phyloP scores from a whole-genome alignment of 1,140 invertebrate species.

The Listronotus oregonensis region DNA sequence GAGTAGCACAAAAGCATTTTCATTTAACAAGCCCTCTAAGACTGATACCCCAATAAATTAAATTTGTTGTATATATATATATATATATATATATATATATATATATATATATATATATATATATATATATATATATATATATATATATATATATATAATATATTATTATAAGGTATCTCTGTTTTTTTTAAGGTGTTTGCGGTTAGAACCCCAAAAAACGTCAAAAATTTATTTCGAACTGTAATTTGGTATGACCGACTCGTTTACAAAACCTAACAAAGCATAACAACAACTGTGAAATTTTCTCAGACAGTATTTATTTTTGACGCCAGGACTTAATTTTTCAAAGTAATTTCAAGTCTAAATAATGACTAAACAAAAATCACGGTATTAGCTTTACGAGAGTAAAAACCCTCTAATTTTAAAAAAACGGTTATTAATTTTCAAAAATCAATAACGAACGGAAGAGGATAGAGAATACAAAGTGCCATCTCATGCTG shows the following conservation, averaged over 20 bases:
- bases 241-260: conserved; percentile 3
- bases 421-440: conserved; percentile 25
- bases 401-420: conserved; percentile 20
- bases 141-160: too few species aligned
- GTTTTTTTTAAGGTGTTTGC: too few species aligned
- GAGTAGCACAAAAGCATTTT: too few species aligned
- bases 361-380: conserved; percentile 35
- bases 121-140: too few species aligned
- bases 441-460: conserved; percentile 27
- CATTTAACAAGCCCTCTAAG: too few species aligned
- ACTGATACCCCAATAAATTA: too few species aligned
- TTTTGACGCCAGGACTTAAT: conserved; percentile 33
- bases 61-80: too few species aligned
- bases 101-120: too few species aligned
- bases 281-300: conserved; percentile 30
- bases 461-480: neutral
- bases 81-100: too few species aligned
- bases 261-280: conserved; percentile 27
- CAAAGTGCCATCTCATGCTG: conserved; percentile 42
- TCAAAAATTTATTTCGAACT: too few species aligned
- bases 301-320: conserved; percentile 37
- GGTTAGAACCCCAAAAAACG: too few species aligned
- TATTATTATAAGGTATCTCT: too few species aligned
- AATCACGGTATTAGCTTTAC: conserved; percentile 11
- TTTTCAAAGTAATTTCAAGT: conserved; percentile 31